A percentile compares a stretch with the other conserved stretches of the same genome.
phyloP scores from a whole-genome alignment of 2,113 vertebrate species.

The Phalacrocorax carbo region DNA sequence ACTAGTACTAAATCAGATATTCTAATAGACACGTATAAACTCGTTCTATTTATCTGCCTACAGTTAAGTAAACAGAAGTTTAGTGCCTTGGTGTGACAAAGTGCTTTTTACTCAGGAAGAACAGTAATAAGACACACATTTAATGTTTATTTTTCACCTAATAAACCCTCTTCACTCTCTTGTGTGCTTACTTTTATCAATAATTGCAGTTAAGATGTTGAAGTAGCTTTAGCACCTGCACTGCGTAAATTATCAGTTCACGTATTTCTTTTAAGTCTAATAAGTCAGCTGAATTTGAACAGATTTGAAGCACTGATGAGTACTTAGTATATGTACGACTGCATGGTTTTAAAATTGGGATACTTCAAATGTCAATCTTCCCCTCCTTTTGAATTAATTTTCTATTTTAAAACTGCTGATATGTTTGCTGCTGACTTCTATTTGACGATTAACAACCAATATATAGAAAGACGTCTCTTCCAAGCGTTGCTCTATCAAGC shows the following conservation, averaged over 20 bases:
- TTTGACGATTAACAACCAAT: background rate
- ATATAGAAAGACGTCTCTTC: background rate
- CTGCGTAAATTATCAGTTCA: background rate
- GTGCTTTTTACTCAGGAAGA: background rate
- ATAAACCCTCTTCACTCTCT: background rate
- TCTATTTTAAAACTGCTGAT: background rate
- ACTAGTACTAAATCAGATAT: background rate
- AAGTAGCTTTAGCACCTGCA: background rate
- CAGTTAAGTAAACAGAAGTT: background rate
- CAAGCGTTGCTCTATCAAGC: background rate
- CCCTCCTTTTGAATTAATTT: background rate
- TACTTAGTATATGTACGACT: background rate
- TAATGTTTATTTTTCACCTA: too few species aligned
- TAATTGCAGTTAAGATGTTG: background rate
- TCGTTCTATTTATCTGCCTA: background rate
- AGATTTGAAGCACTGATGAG: background rate
- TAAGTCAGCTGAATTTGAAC: background rate
- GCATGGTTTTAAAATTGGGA: background rate
- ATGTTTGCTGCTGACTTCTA: background rate
- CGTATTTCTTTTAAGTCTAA: background rate
- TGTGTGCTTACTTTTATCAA: background rate
- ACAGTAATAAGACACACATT: accelerated
- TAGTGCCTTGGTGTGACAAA: background rate
- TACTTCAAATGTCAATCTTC: background rate
- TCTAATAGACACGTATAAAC: background rate